phyloP scores from a whole-genome alignment of 92 coral and sea anemone genomes.

The Bergia puertoricense region DNA sequence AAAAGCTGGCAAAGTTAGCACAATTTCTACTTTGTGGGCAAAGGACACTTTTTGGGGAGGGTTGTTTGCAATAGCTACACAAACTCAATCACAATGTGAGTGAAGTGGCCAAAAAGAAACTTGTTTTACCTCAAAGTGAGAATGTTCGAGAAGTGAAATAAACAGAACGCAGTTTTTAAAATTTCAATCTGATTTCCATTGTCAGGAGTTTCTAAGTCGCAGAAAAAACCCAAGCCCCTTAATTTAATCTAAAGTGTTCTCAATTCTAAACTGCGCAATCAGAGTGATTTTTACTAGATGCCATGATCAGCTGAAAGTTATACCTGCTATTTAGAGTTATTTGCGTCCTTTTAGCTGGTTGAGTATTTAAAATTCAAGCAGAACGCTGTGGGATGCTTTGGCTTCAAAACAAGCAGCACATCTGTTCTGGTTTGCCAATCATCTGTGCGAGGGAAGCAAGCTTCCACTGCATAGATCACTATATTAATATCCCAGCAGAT shows the following conservation, averaged over 20 bases:
- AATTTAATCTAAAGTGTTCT: neutral
- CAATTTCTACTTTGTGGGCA: neutral
- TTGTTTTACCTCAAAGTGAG: neutral
- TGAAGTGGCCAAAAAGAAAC: neutral
- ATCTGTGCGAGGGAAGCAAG: slow-evolving; percentile 1
- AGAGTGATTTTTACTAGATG: neutral
- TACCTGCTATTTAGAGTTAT: slow-evolving; percentile 7
- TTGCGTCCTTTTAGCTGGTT: neutral
- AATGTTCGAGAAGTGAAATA: slow-evolving; percentile 6
- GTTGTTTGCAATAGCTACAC: neutral
- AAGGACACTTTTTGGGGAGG: neutral
- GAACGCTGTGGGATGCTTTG: slow-evolving; percentile 21
- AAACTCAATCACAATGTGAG: neutral
- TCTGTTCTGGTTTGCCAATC: slow-evolving; percentile 33
- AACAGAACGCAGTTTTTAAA: neutral
- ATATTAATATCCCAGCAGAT: neutral
- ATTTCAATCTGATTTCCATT: no score
- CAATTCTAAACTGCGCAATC: neutral
- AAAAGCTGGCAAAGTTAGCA: neutral
- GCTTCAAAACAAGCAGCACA: slow-evolving; percentile 22
- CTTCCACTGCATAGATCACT: neutral
- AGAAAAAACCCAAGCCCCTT: no score
- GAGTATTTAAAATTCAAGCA: slow-evolving; percentile 38
- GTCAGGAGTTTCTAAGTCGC: no score
- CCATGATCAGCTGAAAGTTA: neutral